These are phyloP conservation scores for Pluvianellus socialis DNA, from an alignment of 2,113 vertebrate species.

Conservation along the genomic window DNA sequence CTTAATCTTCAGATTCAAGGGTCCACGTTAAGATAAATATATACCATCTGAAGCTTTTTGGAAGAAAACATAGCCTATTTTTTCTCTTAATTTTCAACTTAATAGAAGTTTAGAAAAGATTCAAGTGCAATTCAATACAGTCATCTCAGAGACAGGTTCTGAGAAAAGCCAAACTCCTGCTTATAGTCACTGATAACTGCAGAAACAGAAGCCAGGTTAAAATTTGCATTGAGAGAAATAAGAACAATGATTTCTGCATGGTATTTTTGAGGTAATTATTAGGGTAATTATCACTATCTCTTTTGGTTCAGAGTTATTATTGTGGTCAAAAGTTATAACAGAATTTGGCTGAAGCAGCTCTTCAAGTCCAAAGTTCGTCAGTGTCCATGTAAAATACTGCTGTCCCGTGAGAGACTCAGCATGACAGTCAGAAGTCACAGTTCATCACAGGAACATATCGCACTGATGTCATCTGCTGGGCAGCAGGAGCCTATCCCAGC, in stretches of 20 bases:
- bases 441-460: not conserved
- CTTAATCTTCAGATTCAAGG: not conserved
- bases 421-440: not conserved
- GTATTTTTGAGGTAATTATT: not conserved
- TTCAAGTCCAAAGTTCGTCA: not conserved
- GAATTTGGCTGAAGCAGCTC: not conserved
- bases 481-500: not conserved
- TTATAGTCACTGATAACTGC: not conserved
- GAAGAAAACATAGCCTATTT: not conserved
- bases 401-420: not conserved
- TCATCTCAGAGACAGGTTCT: not conserved
- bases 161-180: not conserved
- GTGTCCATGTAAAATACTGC: not conserved
- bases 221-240: not conserved
- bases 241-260: not conserved
- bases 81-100: not conserved
- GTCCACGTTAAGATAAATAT: rapidly evolving
- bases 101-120: not conserved
- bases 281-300: not conserved
- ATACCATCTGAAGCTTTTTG: not conserved
- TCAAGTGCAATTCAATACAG: not conserved
- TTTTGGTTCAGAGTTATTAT: not conserved
- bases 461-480: constrained; percentile 34
- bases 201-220: not conserved
- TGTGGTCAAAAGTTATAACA: not conserved